Base-by-base conservation (phyloP, 2,888 invertebrate species). In the Caenorhabditis wallacei region DNA sequence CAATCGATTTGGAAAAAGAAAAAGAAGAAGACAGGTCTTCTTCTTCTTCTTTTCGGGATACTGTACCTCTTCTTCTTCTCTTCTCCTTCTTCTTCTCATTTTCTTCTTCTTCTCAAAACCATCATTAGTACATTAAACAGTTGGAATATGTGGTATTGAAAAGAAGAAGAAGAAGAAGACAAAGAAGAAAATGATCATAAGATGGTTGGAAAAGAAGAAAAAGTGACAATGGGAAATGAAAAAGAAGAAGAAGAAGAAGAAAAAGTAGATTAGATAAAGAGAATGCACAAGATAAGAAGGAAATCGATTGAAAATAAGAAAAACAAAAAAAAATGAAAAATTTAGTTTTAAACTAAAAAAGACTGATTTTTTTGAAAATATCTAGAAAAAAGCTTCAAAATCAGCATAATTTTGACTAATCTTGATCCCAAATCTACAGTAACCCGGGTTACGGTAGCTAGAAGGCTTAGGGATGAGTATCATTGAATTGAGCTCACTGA, bases 11-110 rank as follows among this genome's bases (percentile, higher is more conserved):
- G 10, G 20, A 57, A 20, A 11, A 37, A 10, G n/a, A 30, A 56
- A 8, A 56, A 30, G 54, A 56, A 56, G 54, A 56, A 30, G 57
- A 35, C 35, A n/a, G 3, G 57, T 57, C 57, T 57, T 57, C 57
- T 57, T 16, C 26, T 26, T 22, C 26, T 13, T 35, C 10, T 10
- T 35, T 10, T 40, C 10, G 57, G 35, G 37, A 7, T 48, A 48
- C 46, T 53, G 53, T 53, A 53, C 24, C 18, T 48, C 30, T 30
- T 30, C 30, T 30, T 30, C 30, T 30, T 30, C 8, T 30, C 30
- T 30, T 30, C 30, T 30, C 8, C 30, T 30, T n/a, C n/a, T n/a
- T n/a, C n/a, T n/a, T n/a, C n/a, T n/a, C n/a, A n/a, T n/a, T n/a
- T n/a, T n/a, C n/a, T 30, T 30, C 30, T 30, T 30, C 30, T 30